Evolutionary conservation across 2,888 invertebrate species (phyloP).

Genomic region (Machimus atricapillus): DNA sequence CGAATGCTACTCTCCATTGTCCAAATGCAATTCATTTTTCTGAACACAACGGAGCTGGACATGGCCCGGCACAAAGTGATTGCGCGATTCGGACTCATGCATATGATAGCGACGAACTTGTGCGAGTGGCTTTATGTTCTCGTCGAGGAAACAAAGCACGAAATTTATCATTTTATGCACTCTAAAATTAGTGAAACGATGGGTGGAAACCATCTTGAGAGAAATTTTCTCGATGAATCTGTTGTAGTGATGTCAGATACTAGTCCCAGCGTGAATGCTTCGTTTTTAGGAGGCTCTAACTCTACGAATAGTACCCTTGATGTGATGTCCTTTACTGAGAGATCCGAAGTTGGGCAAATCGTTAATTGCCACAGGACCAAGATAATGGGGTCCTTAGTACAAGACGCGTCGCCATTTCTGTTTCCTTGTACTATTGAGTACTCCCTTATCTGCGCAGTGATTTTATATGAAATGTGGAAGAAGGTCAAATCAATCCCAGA

Average conservation of each 20-base stretch:
- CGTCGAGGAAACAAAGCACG: conserved; percentile 87
- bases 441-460: conserved; percentile 88
- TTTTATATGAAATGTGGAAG: conserved; percentile 91
- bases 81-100: conserved; percentile 91
- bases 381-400: conserved; percentile 75
- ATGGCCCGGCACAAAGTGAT: conserved; percentile 73
- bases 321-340: conserved; percentile 66
- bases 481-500: conserved; percentile 70
- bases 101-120: conserved; percentile 86
- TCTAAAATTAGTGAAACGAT: conserved; percentile 48
- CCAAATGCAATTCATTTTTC: conserved; percentile 93
- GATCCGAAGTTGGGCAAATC: conserved; percentile 27
- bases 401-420: conserved; percentile 78
- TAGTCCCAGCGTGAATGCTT: neutral
- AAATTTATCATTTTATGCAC: conserved; percentile 76
- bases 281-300: neutral
- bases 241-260: neutral
- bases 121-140: conserved; percentile 92
- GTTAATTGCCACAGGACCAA: conserved; percentile 68
- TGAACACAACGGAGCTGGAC: conserved; percentile 80
- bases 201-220: neutral
- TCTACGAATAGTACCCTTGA: conserved; percentile 50
- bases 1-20: conserved; percentile 84
- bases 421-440: conserved; percentile 92
- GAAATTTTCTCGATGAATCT: neutral